A percentile compares a stretch with the other conserved stretches of the same genome.
Evolutionary conservation across 2,888 invertebrate species (phyloP).

Genomic region (Heliconius ethilla): DNA sequence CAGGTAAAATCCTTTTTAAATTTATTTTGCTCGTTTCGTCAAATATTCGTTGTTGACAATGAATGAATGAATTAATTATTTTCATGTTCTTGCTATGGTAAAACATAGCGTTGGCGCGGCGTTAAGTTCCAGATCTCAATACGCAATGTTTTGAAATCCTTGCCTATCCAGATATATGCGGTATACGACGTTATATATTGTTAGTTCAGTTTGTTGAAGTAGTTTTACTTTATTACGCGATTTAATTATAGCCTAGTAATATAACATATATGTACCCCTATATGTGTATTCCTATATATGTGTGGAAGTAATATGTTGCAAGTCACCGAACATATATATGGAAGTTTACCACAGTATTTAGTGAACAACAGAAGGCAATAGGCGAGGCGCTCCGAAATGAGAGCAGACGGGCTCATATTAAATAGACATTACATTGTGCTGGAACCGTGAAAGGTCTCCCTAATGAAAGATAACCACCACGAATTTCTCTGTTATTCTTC

Average conservation of each 20-base stretch:
- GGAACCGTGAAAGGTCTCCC: neutral
- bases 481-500: constrained; percentile 10
- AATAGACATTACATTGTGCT: constrained; percentile 19
- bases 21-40: neutral
- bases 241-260: too few species aligned
- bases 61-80: neutral
- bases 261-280: too few species aligned
- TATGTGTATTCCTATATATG: neutral
- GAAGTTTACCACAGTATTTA: constrained; percentile 19
- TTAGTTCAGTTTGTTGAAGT: too few species aligned
- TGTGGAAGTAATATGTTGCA: constrained; percentile 15
- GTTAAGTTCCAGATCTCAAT: too few species aligned
- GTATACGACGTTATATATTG: too few species aligned
- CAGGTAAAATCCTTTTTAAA: neutral
- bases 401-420: constrained; percentile 19
- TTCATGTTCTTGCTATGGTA: too few species aligned
- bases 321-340: constrained; percentile 4
- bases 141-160: too few species aligned
- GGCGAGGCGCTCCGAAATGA: constrained; percentile 15
- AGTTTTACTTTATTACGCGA: neutral
- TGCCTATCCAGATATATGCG: too few species aligned
- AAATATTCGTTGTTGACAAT: neutral
- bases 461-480: constrained; percentile 17
- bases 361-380: constrained; percentile 13
- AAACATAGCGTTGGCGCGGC: too few species aligned